phyloP scores from a whole-genome alignment of 2,797 vertebrate species.

The Epinephelus coioides region DNA sequence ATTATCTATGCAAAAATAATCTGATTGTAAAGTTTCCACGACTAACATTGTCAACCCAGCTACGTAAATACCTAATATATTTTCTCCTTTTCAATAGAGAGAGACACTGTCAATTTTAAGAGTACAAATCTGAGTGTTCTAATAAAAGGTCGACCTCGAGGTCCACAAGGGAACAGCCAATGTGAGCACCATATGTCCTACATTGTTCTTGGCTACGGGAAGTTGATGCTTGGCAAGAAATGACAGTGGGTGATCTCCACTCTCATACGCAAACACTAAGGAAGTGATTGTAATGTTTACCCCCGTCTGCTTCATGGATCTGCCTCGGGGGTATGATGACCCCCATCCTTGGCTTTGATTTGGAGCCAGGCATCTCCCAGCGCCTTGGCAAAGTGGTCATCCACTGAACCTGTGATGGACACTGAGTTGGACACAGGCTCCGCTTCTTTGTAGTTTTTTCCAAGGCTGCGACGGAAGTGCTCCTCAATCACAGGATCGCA shows the following conservation, averaged over 20 bases:
- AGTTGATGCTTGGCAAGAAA: constrained; percentile 70
- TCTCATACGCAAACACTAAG: constrained; percentile 53
- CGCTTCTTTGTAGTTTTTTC: constrained; percentile 95
- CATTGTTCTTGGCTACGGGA: constrained; percentile 76
- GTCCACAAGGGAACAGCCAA: constrained; percentile 33
- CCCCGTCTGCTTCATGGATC: constrained; percentile 88
- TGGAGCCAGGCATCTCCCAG: constrained; percentile 97
- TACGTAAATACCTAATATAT: constrained; percentile 9
- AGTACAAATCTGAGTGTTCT: constrained; percentile 54
- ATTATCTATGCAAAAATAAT: constrained; percentile 43
- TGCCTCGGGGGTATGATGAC: constrained; percentile 83
- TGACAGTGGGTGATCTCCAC: constrained; percentile 51
- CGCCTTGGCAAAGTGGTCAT: constrained; percentile 98
- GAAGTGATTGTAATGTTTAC: constrained; percentile 77
- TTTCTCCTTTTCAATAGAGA: constrained; percentile 22
- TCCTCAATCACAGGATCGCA: constrained; percentile 98
- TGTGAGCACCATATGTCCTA: constrained; percentile 62
- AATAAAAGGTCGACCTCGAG: constrained; percentile 39
- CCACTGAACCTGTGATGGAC: constrained; percentile 97
- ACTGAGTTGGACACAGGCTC: constrained; percentile 93
- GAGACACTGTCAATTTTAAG: constrained; percentile 32
- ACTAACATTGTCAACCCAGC: constrained; percentile 35
- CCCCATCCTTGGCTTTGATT: constrained; percentile 93
- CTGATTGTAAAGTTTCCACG: constrained; percentile 60
- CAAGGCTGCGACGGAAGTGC: constrained; percentile 97